These are phyloP conservation scores for Scelioninae gen. 1 DNA, from an alignment of 2,888 invertebrate genomes.

Conservation along the genomic window DNA sequence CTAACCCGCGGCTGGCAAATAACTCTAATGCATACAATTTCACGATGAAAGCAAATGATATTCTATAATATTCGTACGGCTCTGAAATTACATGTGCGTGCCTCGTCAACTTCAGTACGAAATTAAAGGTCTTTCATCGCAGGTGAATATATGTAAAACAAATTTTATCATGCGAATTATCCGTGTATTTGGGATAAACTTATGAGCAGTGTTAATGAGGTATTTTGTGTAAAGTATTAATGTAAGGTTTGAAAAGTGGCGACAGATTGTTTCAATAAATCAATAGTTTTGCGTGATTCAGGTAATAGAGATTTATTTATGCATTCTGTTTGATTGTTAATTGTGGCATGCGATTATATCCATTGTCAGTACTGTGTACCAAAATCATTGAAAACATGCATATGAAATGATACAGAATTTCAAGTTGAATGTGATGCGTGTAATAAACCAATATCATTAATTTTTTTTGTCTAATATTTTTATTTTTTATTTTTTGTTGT, in stretches of 20 bases:
- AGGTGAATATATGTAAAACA: constrained; percentile 55
- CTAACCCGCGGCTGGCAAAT: constrained; percentile 57
- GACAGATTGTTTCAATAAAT: constrained; percentile 35
- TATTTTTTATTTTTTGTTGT: background rate
- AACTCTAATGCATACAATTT: constrained; percentile 62
- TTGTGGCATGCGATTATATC: constrained; percentile 32
- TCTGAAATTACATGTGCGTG: constrained; percentile 62
- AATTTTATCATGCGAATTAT: constrained; percentile 61
- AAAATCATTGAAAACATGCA: constrained; percentile 30
- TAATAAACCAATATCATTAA: constrained; percentile 14
- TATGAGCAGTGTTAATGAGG: constrained; percentile 32
- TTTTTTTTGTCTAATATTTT: background rate
- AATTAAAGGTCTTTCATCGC: constrained; percentile 63
- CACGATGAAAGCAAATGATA: constrained; percentile 62
- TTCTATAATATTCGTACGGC: constrained; percentile 57
- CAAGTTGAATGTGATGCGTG: constrained; percentile 10
- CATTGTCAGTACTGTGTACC: constrained; percentile 16
- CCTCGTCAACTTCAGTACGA: constrained; percentile 46
- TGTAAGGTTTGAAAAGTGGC: constrained; percentile 27
- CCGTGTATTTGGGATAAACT: constrained; percentile 48
- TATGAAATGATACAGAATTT: constrained; percentile 20
- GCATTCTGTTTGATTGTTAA: constrained; percentile 49
- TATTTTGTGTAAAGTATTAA: constrained; percentile 43
- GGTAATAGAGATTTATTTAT: constrained; percentile 18
- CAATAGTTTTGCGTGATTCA: constrained; percentile 26